Evolutionary conservation across 2,888 invertebrate genomes (phyloP).

Genomic region (Spilosoma lubricipeda): DNA sequence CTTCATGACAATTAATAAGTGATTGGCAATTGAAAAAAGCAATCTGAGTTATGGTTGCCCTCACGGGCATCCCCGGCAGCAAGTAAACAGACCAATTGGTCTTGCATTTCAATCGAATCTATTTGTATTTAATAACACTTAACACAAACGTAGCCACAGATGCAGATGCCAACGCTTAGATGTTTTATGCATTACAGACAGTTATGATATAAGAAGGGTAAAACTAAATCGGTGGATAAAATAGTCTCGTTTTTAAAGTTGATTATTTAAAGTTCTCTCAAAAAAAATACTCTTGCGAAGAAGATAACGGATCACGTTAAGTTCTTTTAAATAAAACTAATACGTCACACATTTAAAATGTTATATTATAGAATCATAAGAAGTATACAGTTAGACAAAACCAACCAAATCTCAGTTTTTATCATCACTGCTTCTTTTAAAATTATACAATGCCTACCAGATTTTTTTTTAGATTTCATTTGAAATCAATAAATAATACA

Average conservation of each 20-base stretch:
- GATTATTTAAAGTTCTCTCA: no score
- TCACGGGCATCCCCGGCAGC: constrained; percentile 66
- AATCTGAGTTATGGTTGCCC: constrained; percentile 79
- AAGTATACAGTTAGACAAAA: background rate
- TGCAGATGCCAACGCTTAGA: constrained; percentile 63
- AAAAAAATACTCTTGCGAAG: no score
- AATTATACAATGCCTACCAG: background rate
- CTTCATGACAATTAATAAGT: constrained; percentile 76
- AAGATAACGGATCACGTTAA: no score
- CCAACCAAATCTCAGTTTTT: background rate
- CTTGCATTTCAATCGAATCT: constrained; percentile 83
- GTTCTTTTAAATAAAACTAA: no score
- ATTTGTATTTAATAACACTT: constrained; percentile 83
- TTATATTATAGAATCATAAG: background rate
- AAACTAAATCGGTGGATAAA: no score
- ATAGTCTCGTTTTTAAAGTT: no score
- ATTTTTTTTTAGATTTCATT: background rate
- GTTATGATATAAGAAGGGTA: no score
- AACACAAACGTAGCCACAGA: constrained; percentile 63
- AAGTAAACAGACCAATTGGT: constrained; percentile 78
- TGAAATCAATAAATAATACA: background rate
- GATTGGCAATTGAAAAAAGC: constrained; percentile 78
- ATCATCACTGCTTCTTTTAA: background rate
- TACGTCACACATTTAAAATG: no score
- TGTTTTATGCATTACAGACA: constrained; percentile 63